phyloP scores from a whole-genome alignment of 2,888 invertebrate species.

The Hemithea aestivaria region DNA sequence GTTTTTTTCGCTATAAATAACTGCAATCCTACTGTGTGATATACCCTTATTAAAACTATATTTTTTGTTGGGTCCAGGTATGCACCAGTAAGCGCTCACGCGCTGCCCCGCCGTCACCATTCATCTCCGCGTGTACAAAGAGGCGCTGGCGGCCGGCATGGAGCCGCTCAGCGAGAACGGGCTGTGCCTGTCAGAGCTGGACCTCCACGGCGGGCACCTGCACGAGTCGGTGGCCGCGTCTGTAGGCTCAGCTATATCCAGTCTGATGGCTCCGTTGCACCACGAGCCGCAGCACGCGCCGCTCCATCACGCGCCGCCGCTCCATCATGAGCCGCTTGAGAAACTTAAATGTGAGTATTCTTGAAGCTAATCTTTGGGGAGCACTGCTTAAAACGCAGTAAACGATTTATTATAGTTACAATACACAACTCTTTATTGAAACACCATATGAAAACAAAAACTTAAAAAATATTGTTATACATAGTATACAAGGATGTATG shows the following conservation, averaged over 20 bases:
- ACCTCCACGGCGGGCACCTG: slow-evolving; percentile 71
- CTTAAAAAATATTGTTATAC: no score
- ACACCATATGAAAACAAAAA: no score
- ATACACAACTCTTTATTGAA: no score
- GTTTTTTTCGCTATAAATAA: no score
- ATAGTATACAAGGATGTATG: no score
- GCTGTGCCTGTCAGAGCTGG: slow-evolving; percentile 86
- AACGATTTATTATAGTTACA: no score
- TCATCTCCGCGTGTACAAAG: slow-evolving; percentile 79
- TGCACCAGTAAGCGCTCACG: slow-evolving; percentile 29
- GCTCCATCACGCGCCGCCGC: slow-evolving; percentile 78
- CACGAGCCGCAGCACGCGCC: slow-evolving; percentile 80
- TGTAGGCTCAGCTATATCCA: slow-evolving; percentile 76
- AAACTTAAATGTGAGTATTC: slow-evolving; percentile 88
- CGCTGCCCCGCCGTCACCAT: slow-evolving; percentile 59
- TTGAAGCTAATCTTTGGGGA: no score
- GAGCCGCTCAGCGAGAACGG: slow-evolving; percentile 84
- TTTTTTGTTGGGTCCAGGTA: slow-evolving; percentile 22
- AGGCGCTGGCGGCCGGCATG: slow-evolving; percentile 82
- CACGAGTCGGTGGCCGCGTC: slow-evolving; percentile 75
- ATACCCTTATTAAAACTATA: no score
- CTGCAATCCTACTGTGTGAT: no score
- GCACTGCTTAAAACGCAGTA: no score
- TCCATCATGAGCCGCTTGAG: slow-evolving; percentile 85
- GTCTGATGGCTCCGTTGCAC: slow-evolving; percentile 76